Base-by-base conservation (phyloP, 2,888 invertebrate genomes). In the Eucera pruinosa region DNA sequence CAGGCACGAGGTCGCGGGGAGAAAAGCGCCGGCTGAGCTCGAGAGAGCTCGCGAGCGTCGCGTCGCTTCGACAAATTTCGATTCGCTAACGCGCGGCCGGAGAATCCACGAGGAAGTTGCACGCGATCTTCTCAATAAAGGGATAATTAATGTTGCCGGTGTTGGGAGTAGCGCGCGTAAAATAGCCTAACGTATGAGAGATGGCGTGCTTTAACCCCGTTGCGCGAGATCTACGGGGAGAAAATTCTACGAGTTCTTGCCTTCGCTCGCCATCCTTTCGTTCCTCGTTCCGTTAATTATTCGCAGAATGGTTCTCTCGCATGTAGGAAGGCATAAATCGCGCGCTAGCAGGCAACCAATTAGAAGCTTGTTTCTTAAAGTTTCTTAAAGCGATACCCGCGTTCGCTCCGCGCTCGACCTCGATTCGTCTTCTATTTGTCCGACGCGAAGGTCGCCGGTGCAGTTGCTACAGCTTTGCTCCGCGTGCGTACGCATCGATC, bases 301-400 rank as follows among this genome's bases (percentile, higher is more conserved):
- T 83, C 78, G 72, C 64, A 54, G 52, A 77, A 75, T 72, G 74
- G 55, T 84, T n/a, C n/a, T 78, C 78, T 70, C 67, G 41, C 54
- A 70, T 67, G 77, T 77, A 74, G 80, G 76, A 78, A 84, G 78
- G 54, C 78, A 84, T 82, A 84, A 84, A 84, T 84, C 80, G 72
- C 45, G 47, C 61, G 39, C 52, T 45, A 45, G 11, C 58, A 27
- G 27, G 15, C 30, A 2, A 43, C 25, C 61, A 61, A 52, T 48
- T 70, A 57, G 70, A 41, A 39, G 25, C 33, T 39, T 41, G 70
- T 57, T 57, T 30, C 36, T 55, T 55, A 47, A 64, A 47, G 48
- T 39, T 23, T 33, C 7, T 18, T n/a, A n/a, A n/a, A n/a, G n/a
- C 27, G 27, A 18, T 20, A 13, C 52, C 27, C 27, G 39, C 27